phyloP scores from a whole-genome alignment of 2,888 invertebrate species.

The Pheosia tremula region DNA sequence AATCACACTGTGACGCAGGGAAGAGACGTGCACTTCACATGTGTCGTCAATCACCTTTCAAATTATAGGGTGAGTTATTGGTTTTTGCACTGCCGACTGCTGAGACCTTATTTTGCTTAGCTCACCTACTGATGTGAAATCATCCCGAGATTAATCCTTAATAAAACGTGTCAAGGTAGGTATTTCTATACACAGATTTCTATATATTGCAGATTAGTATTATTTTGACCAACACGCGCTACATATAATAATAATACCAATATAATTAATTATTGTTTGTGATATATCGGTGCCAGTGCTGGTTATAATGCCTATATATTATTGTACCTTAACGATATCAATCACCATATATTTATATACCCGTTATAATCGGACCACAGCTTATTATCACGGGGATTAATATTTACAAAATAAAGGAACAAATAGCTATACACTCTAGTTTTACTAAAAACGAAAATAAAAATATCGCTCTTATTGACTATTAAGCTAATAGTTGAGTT shows the following conservation, averaged over 20 bases:
- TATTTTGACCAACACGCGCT: no score
- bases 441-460: slow-evolving; percentile 30
- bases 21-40: slow-evolving; percentile 94
- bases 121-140: no score
- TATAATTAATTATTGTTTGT: no score
- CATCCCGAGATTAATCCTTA: no score
- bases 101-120: no score
- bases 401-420: slow-evolving; percentile 34
- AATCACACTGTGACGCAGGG: slow-evolving; percentile 95
- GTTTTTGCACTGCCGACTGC: slow-evolving; percentile 13
- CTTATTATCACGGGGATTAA: slow-evolving; percentile 32
- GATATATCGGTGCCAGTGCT: no score
- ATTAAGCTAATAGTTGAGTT: slow-evolving; percentile 26
- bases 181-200: no score
- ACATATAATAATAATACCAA: no score
- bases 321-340: slow-evolving; percentile 31
- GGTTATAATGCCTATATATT: neutral
- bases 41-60: slow-evolving; percentile 95
- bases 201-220: no score
- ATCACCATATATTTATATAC: slow-evolving; percentile 31
- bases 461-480: slow-evolving; percentile 21
- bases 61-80: slow-evolving; percentile 89
- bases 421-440: slow-evolving; percentile 16
- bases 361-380: slow-evolving; percentile 35
- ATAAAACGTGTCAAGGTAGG: no score